phyloP scores from a whole-genome alignment of 2,888 invertebrate species.

The Lepidochitona cinerea region DNA sequence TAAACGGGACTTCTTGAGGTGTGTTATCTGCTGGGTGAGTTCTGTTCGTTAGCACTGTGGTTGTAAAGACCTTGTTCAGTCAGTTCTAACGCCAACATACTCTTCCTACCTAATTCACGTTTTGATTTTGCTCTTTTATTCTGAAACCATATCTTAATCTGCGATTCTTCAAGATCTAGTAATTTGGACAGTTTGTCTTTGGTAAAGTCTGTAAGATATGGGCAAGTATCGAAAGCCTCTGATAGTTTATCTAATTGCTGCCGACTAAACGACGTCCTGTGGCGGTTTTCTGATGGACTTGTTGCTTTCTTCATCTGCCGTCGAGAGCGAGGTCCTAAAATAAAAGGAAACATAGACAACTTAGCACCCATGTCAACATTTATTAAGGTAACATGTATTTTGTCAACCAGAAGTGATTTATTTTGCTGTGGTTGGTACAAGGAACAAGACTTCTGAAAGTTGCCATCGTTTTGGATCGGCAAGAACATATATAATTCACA shows the following conservation, averaged over 20 bases:
- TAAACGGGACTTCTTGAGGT: too few relatives aligned
- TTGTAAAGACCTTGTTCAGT: not conserved
- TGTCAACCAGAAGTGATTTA: too few relatives aligned
- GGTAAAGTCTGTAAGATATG: not conserved
- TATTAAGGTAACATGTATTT: too few relatives aligned
- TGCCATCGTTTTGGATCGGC: too few relatives aligned
- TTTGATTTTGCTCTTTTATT: not conserved
- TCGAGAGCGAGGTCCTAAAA: slow-evolving; percentile 32
- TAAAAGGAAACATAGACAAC: too few relatives aligned
- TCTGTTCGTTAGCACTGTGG: slow-evolving; percentile 20
- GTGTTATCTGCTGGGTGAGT: too few relatives aligned
- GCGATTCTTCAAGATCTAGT: not conserved
- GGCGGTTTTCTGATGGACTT: not conserved
- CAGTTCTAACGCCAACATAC: not conserved
- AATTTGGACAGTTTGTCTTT: not conserved
- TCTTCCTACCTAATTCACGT: not conserved
- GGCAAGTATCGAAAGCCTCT: not conserved
- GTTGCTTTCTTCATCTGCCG: not conserved
- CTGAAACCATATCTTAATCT: not conserved
- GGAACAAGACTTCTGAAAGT: too few relatives aligned
- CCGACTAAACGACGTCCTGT: not conserved
- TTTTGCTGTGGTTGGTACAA: too few relatives aligned
- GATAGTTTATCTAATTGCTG: not conserved
- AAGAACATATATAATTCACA: too few relatives aligned
- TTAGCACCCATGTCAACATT: too few relatives aligned